Conservation (phyloP, 2,888 invertebrate genomes). For the Acrobasis suavella region DNA sequence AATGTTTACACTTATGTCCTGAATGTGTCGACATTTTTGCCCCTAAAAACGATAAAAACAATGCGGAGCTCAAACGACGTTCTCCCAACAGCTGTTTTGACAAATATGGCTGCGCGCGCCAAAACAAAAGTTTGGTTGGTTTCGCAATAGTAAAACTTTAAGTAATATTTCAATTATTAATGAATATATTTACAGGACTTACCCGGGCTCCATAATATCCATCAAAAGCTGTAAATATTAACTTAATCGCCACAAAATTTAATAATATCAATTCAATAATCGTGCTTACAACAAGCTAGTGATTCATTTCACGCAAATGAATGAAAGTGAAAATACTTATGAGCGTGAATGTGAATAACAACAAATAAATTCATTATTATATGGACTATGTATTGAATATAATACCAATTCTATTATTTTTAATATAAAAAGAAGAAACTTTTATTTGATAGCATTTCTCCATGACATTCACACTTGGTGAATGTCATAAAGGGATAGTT, state of each 20-base stretch:
- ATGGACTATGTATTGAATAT: too few relatives aligned
- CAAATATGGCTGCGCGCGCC: constrained; percentile 78
- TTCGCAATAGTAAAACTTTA: constrained; percentile 23
- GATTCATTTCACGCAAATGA: not conserved
- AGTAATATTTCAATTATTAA: constrained; percentile 21
- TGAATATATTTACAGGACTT: constrained; percentile 38
- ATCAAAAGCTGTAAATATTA: not conserved
- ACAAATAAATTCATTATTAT: too few relatives aligned
- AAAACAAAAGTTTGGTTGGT: constrained; percentile 59
- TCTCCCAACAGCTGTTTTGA: constrained; percentile 71
- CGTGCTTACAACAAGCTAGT: not conserved
- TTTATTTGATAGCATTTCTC: too few relatives aligned
- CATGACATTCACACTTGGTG: too few relatives aligned
- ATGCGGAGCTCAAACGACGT: constrained; percentile 52
- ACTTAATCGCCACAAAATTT: not conserved
- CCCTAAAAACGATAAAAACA: constrained; percentile 58
- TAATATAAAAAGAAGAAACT: too few relatives aligned
- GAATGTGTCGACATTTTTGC: constrained; percentile 49
- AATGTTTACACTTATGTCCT: constrained; percentile 47
- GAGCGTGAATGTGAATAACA: not conserved
- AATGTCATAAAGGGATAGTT: too few relatives aligned
- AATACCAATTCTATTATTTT: too few relatives aligned
- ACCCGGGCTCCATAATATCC: constrained; percentile 56
- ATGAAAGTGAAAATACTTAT: not conserved
- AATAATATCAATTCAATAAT: not conserved